phyloP scores from a whole-genome alignment of 2,888 invertebrate species.

The Drosophila pseudotalamancana region DNA sequence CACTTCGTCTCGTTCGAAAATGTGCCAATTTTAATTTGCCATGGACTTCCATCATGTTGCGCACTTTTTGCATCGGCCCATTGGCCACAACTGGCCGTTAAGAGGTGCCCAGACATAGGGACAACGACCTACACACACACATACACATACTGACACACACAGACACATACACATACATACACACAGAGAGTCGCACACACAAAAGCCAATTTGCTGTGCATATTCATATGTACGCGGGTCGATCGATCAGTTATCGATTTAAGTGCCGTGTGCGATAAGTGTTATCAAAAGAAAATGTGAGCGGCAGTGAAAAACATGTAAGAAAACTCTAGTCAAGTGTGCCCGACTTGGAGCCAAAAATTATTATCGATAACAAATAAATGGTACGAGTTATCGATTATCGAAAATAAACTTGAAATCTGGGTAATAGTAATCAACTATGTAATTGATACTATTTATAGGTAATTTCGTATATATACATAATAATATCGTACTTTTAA shows the following conservation, averaged over 20 bases:
- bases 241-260: not conserved
- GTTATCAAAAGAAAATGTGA: not conserved
- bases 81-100: slow-evolving; percentile 31
- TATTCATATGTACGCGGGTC: slow-evolving; percentile 24
- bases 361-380: not conserved
- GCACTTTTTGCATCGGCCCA: slow-evolving; percentile 52
- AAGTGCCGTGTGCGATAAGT: not conserved
- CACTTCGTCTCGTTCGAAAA: slow-evolving; percentile 37
- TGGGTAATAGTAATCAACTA: too few relatives aligned
- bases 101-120: slow-evolving; percentile 28
- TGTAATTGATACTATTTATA: too few relatives aligned
- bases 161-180: slow-evolving; percentile 2
- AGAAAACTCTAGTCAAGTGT: too few relatives aligned
- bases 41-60: slow-evolving; percentile 50
- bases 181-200: slow-evolving; percentile 21
- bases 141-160: not conserved
- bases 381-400: not conserved
- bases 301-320: too few relatives aligned
- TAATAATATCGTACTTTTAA: too few relatives aligned
- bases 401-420: not conserved
- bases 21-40: slow-evolving; percentile 63
- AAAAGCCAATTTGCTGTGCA: slow-evolving; percentile 54
- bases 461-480: too few relatives aligned
- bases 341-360: too few relatives aligned
- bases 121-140: slow-evolving; percentile 40